Evolutionary conservation across 2,888 invertebrate species (phyloP).

Genomic region (Apamea crenata): DNA sequence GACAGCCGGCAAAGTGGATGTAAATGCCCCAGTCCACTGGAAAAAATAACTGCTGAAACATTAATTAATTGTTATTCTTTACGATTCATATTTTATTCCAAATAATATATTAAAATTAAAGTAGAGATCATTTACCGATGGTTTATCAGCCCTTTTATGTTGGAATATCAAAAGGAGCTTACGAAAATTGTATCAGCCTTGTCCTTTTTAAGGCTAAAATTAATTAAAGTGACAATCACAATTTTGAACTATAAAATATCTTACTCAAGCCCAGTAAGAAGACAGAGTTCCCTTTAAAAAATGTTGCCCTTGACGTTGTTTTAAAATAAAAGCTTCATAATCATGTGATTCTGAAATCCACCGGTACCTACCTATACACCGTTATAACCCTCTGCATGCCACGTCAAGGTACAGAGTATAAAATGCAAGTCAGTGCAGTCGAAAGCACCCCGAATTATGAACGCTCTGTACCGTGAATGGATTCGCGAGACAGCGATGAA

Average conservation of each 20-base stretch:
- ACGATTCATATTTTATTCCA: conserved; percentile 44
- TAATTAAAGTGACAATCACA: not conserved
- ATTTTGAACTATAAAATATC: not conserved
- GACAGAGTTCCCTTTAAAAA: not conserved
- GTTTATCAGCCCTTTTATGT: conserved; percentile 5
- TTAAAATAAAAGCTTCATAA: not conserved
- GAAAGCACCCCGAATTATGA: conserved; percentile 71
- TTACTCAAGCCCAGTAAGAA: not conserved
- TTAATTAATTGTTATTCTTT: conserved; percentile 40
- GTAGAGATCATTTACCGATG: conserved; percentile 9
- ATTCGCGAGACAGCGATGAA: conserved; percentile 76
- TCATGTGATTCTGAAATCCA: not conserved
- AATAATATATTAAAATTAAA: conserved; percentile 12
- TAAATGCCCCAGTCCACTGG: conserved; percentile 17
- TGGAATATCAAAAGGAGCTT: not conserved
- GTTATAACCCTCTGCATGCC: conserved; percentile 21
- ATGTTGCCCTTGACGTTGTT: not conserved
- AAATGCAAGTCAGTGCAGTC: conserved; percentile 51
- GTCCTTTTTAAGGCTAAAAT: not conserved
- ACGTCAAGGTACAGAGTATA: conserved; percentile 16
- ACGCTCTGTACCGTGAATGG: conserved; percentile 73
- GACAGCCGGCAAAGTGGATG: conserved; percentile 52
- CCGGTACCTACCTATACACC: no score
- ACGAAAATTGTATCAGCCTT: not conserved
- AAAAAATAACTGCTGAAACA: conserved; percentile 39